phyloP scores from a whole-genome alignment of 1,140 invertebrate genomes.

The Lasioglossum baleicum region DNA sequence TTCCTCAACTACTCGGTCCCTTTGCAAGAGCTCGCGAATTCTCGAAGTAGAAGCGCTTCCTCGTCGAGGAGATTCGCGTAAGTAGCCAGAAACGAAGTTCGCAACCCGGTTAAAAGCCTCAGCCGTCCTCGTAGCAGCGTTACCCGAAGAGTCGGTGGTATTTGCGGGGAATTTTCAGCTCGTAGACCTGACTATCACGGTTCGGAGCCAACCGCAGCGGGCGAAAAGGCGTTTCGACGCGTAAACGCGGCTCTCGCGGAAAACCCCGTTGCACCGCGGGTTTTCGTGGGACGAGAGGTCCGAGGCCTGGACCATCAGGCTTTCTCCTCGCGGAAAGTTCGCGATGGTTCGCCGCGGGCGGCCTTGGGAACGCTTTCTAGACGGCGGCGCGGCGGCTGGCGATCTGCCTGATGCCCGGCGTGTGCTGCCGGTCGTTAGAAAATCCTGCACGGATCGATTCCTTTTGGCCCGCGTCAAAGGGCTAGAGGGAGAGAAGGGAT shows the following conservation, averaged over 20 bases:
- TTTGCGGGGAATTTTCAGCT: background rate
- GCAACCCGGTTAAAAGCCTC: background rate
- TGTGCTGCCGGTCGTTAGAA: conserved; percentile 40
- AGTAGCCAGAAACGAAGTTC: too few relatives aligned
- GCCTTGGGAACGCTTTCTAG: background rate
- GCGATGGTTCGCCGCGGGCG: conserved; percentile 13
- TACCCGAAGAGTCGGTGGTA: background rate
- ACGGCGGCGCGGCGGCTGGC: conserved; percentile 16
- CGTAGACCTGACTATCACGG: too few relatives aligned
- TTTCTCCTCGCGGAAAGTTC: background rate
- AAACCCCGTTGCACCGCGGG: background rate
- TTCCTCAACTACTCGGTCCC: too few relatives aligned
- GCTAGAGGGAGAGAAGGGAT: background rate
- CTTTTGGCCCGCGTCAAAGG: conserved; percentile 48
- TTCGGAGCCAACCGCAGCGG: background rate
- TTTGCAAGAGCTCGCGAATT: too few relatives aligned
- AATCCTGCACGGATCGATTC: conserved; percentile 53
- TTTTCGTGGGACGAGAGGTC: background rate
- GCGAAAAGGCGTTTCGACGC: conserved; percentile 6
- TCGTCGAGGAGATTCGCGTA: background rate
- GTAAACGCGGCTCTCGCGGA: background rate
- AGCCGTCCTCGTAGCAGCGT: too few relatives aligned
- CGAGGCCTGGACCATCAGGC: background rate
- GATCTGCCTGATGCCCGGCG: conserved; percentile 33
- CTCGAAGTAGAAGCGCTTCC: too few relatives aligned